Evolutionary conservation across 2,797 vertebrate genomes (phyloP), one percentile per base, ranked within the genome.

Genomic region (Rhincodon typus): DNA sequence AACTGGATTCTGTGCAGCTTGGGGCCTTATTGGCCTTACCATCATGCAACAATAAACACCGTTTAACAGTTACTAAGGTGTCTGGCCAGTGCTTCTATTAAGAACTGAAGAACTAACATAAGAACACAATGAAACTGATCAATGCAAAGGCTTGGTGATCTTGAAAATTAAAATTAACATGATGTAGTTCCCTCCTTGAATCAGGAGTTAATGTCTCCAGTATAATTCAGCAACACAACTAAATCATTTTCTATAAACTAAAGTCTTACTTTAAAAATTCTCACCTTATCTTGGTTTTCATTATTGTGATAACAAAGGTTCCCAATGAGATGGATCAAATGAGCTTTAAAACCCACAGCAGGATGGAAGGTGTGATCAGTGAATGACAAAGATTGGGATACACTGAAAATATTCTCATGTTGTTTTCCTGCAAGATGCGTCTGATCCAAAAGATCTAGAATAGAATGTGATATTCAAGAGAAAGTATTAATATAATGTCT

Each of bases 301-400:
- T 97, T 96, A 72, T 99, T 98, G 96, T 96, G 97, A 96, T 99
- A 98, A 96, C 99, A 99, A 94, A 99, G 97, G 97, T 99, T 99
- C 96, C 99, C 99, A 94, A 99, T 98, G 95, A 99, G 97, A 62
- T 99, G 98, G 96, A 99, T 98, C 96, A 99, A 99, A 96, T 99
- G 99, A 74, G 99, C 98, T 97, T 99, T 99, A 96, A 99, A 99
- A 95, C 98, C 98, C 96, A 98, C 96, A 0, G 98, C 97, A 30
- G 98, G 97, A 91, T 96, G 97, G 0, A 97, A 96, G 79, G 97
- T 42, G 46, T 97, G 97, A 21, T 96, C 96, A 0, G 98, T 97
- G 7, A 97, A 97, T 62, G 97, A 97, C 96, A 98, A 96, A 96
- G 98, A 97, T 82, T 98, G 98, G 2, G 97, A 96, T 19, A 97